phyloP scores from a whole-genome alignment of 1,140 invertebrate genomes.

The Pachypeltis micranthus region DNA sequence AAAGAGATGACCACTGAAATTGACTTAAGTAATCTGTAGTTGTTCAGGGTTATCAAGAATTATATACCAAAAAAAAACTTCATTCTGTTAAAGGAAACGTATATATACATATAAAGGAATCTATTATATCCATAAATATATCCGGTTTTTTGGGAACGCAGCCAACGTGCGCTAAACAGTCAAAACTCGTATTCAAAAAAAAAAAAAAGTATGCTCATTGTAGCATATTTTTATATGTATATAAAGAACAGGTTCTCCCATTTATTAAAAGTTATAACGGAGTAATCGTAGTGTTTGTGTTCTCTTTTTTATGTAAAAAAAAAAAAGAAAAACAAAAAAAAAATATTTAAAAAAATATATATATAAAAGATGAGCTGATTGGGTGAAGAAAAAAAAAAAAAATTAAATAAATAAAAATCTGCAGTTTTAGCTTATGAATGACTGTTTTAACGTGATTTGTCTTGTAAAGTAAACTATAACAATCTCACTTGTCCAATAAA shows the following conservation, averaged over 20 bases:
- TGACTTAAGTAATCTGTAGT: neutral
- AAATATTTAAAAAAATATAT: constrained; percentile 21
- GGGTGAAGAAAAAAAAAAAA: constrained; percentile 15
- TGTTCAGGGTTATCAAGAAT: neutral
- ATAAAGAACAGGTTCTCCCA: constrained; percentile 22
- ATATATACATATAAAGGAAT: constrained; percentile 12
- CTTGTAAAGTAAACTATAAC: constrained; percentile 28
- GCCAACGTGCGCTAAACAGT: constrained; percentile 19
- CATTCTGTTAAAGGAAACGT: constrained; percentile 2
- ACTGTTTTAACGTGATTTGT: constrained; percentile 28
- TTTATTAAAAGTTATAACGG: constrained; percentile 22
- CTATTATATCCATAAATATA: constrained; percentile 7
- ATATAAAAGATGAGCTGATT: constrained; percentile 1
- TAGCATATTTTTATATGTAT: constrained; percentile 16
- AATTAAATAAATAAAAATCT: constrained; percentile 21
- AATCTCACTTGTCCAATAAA: constrained; percentile 29
- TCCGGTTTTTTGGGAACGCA: constrained; percentile 12
- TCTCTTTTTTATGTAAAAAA: constrained; percentile 28
- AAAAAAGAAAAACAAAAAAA: constrained; percentile 19
- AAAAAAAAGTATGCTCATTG: constrained; percentile 9
- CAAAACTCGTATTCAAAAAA: constrained; percentile 6
- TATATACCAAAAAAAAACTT: constrained; percentile 1
- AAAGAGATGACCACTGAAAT: neutral
- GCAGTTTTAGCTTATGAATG: constrained; percentile 29
- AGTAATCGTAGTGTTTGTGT: constrained; percentile 27